Base-by-base conservation (phyloP, 2,888 invertebrate genomes). In the Macaria liturata region DNA sequence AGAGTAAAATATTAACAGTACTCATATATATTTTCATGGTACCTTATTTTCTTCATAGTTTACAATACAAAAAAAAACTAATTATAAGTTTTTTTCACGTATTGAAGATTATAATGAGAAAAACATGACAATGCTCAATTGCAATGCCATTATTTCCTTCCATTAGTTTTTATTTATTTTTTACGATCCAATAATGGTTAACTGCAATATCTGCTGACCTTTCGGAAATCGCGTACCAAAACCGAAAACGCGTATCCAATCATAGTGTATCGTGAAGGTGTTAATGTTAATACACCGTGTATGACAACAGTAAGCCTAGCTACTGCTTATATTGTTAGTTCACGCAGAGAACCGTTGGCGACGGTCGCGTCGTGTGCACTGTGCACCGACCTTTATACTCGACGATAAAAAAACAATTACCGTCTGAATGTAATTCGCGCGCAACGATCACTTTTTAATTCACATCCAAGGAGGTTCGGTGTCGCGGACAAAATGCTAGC, bases 331-430 rank as follows among this genome's bases (percentile, higher is more conserved):
- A 20, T 2, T 2, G 66, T 60, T 64, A 86, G 88, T 88, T 74
- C 65, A 70, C 74, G 77, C 71, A 70, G 71, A 75, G 67, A 74
- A 69, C 75, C 78, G 81, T 75, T 69, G 76, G 57, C 52, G 59
- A 62, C 77, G 74, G 85, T 65, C 66, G 60, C 62, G 61, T 65
- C 70, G 65, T 53, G 60, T 61, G 61, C 64, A 20, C 20, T 53
- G 60, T 61, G 61, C 64, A 20, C 20, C 62, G 71, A 77, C 77
- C 75, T 78, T 74, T 69, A 67, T 69, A 74, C 42, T 42, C 65
- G 68, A 49, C 55, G 32, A 43, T 31, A 44, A 52, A 45, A 44
- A 52, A 57, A 63, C 51, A 45, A 44, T 50, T 50, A 49, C 54
- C n/a, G n/a, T n/a, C n/a, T 49, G 53, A 57, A 52, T 54, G 48